Percentiles rank a stretch among this genome's conserved stretches.
Evolutionary conservation across 2,888 invertebrate species (phyloP).

Genomic region (Strigamia maritima): DNA sequence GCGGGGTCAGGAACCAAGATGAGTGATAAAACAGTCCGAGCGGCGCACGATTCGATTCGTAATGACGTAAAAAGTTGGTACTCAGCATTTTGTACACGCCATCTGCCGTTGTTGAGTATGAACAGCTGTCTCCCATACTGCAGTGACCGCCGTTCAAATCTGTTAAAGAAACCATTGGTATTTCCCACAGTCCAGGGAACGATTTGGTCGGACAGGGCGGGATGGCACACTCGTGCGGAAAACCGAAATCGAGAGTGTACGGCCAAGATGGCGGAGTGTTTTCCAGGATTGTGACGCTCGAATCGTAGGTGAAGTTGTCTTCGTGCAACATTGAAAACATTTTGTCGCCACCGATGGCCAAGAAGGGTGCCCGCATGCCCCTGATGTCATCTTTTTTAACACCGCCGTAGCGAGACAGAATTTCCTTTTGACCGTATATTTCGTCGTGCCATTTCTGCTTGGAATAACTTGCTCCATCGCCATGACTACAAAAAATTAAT

Average conservation of each 20-base stretch:
- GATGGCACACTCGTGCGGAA: slow-evolving; percentile 95
- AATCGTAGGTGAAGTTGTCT: slow-evolving; percentile 92
- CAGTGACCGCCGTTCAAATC: slow-evolving; percentile 89
- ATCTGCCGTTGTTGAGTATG: slow-evolving; percentile 82
- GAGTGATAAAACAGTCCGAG: slow-evolving; percentile 91
- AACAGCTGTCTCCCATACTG: slow-evolving; percentile 93
- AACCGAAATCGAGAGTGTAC: slow-evolving; percentile 89
- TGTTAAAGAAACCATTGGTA: slow-evolving; percentile 97
- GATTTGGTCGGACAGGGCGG: slow-evolving; percentile 90
- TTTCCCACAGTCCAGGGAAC: slow-evolving; percentile 90
- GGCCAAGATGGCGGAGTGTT: slow-evolving; percentile 94
- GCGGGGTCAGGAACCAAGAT: slow-evolving; percentile 91
- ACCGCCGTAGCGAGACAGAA: slow-evolving; percentile 79
- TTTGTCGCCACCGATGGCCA: slow-evolving; percentile 84
- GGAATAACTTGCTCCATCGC: slow-evolving; percentile 94
- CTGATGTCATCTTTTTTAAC: slow-evolving; percentile 82
- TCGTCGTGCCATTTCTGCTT: slow-evolving; percentile 94
- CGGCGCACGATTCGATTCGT: slow-evolving; percentile 87
- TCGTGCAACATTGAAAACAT: slow-evolving; percentile 97
- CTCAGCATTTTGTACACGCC: slow-evolving; percentile 88
- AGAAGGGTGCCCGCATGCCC: slow-evolving; percentile 95
- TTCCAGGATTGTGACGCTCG: slow-evolving; percentile 91
- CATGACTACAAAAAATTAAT: slow-evolving; percentile 64
- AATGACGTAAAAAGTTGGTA: slow-evolving; percentile 77
- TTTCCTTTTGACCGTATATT: slow-evolving; percentile 90